These are phyloP conservation scores for Tauraco erythrolophus DNA, from an alignment of 2,113 vertebrate genomes.

Conservation along the genomic window DNA sequence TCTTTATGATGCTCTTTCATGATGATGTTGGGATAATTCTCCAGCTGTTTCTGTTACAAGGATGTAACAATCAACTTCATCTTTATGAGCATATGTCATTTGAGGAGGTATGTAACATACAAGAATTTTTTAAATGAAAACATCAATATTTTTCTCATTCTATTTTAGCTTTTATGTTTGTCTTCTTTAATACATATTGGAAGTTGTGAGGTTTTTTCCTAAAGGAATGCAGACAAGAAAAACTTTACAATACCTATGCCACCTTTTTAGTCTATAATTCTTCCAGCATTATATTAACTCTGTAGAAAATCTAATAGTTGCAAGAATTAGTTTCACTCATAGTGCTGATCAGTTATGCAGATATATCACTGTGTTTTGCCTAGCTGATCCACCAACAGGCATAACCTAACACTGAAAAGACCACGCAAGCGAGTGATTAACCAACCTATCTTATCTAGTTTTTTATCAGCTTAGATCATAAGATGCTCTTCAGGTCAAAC, in stretches of 20 bases:
- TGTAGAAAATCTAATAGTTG: not conserved
- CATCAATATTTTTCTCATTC: not conserved
- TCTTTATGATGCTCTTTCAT: not conserved
- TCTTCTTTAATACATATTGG: not conserved
- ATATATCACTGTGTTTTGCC: not conserved
- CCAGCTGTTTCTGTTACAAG: not conserved
- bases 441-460: not conserved
- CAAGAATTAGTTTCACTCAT: not conserved
- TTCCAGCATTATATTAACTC: not conserved
- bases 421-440: not conserved
- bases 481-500: not conserved
- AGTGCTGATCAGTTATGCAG: not conserved
- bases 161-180: not conserved
- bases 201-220: not conserved
- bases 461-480: conserved; percentile 3
- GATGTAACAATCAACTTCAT: not conserved
- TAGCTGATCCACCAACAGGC: not conserved
- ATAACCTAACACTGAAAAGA: not conserved
- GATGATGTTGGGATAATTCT: not conserved
- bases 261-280: not conserved
- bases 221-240: not conserved
- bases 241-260: not conserved
- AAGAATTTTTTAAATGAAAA: not conserved
- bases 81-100: not conserved
- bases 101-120: not conserved